phyloP scores from a whole-genome alignment of 2,888 invertebrate genomes.

The Synanthedon andrenaeformis region DNA sequence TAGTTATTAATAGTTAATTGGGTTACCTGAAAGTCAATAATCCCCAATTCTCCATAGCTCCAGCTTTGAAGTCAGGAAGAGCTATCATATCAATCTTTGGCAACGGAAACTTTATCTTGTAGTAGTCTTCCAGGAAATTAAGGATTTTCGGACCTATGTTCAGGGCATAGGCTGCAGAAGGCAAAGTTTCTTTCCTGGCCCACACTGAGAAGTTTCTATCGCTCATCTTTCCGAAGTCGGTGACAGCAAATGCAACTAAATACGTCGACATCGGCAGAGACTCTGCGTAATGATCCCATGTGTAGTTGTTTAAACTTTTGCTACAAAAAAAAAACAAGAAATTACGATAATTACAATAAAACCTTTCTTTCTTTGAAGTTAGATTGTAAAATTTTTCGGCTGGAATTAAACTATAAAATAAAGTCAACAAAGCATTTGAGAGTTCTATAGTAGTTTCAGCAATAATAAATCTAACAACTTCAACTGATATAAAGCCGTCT shows the following conservation, averaged over 20 bases:
- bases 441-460: too few species aligned
- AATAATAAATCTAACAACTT: too few species aligned
- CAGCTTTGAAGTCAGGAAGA: constrained; percentile 88
- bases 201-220: constrained; percentile 76
- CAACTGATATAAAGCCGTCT: too few species aligned
- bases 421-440: too few species aligned
- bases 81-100: constrained; percentile 94
- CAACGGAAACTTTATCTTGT: constrained; percentile 81
- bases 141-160: constrained; percentile 82
- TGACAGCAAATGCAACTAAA: constrained; percentile 85
- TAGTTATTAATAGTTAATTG: too few species aligned
- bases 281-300: constrained; percentile 82
- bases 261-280: constrained; percentile 92
- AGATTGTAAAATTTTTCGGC: too few species aligned
- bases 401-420: too few species aligned
- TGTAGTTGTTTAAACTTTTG: constrained; percentile 69
- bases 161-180: constrained; percentile 80
- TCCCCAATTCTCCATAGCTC: constrained; percentile 94
- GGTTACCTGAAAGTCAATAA: constrained; percentile 77
- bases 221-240: constrained; percentile 75
- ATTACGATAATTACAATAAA: neutral
- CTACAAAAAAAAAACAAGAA: constrained; percentile 36
- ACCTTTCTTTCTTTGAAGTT: too few species aligned
- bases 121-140: constrained; percentile 77
- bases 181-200: constrained; percentile 76